Base-by-base conservation (phyloP, 2,113 vertebrate species). In the Gnathonemus longibarbis region DNA sequence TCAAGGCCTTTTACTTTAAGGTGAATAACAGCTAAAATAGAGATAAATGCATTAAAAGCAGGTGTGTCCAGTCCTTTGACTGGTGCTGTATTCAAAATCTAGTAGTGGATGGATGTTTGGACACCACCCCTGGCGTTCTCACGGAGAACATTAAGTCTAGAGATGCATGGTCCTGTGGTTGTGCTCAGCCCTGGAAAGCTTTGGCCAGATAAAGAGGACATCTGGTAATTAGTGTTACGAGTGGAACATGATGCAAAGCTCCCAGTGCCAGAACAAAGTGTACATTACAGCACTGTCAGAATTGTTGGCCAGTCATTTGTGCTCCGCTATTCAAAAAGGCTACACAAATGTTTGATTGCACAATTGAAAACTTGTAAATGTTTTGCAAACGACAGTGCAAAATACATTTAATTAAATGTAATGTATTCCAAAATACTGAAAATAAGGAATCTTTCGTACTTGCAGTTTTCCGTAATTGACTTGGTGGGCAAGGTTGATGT, bases 131-230 rank as follows among this genome's bases (percentile, higher is more conserved):
- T 66, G 45, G 24, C 39, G n/a, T n/a, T 85, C 48, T 27, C 52
- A 9, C 6, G 5, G 70, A 84, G 77, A 39, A 74, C 88, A 86
- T 31, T 53, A 87, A 21, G 21, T 46, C 6, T 11, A 85, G 52
- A 52, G 21, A 58, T 52, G 62, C 35, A 13, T 50, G 48, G 50
- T 52, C 58, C 88, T 56, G 66, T 53, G 74, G 13, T 45, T 21
- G 84, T 80, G 49, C n/a, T 39, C 85, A 42, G 85, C 85, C 49
- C 50, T 56, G 27, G 11, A 46, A 84, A 46, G 49, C 52, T 35
- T 48, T n/a, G 52, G 84, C 31, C 66, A 77, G 88, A 91, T 88
- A 83, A 88, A 80, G 70, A 50, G 70, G 46, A 87, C 48, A 74
- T 74, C 48, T 45, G 88, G 48, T 52, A 87, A 87, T 87, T 53